phyloP scores from a whole-genome alignment of 1,140 invertebrate genomes.

The Drosophila neocordata region DNA sequence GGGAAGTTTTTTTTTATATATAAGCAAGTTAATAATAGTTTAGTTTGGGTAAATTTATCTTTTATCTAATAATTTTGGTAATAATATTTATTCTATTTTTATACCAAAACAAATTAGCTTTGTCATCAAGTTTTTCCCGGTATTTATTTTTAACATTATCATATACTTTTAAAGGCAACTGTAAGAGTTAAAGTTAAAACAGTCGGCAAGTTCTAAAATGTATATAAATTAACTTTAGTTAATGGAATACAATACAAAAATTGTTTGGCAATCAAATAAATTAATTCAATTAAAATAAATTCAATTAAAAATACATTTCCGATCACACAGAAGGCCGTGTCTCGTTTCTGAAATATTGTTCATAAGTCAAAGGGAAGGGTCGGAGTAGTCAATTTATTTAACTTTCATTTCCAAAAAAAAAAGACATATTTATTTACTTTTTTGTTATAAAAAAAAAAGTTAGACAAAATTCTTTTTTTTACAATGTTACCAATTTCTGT shows the following conservation, averaged over 20 bases:
- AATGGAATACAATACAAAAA: not conserved
- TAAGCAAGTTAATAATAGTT: not conserved
- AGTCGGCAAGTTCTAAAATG: not conserved
- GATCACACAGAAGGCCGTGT: not conserved
- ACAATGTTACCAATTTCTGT: not conserved
- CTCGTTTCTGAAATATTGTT: not conserved
- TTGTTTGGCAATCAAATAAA: conserved; percentile 11
- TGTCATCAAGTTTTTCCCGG: not conserved
- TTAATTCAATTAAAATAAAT: conserved; percentile 8
- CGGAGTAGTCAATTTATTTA: not conserved
- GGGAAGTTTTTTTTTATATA: too few relatives aligned
- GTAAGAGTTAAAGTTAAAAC: not conserved
- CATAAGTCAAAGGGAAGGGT: not conserved
- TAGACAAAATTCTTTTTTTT: not conserved
- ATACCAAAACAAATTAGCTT: too few relatives aligned
- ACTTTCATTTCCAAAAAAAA: not conserved
- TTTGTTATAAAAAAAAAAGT: not conserved
- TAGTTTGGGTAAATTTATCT: not conserved
- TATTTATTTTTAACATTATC: not conserved
- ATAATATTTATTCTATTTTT: too few relatives aligned
- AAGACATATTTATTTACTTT: not conserved
- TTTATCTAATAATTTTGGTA: too few relatives aligned
- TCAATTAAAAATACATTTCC: not conserved
- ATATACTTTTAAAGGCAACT: not conserved
- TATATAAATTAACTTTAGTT: not conserved